phyloP scores from a whole-genome alignment of 2,797 vertebrate genomes.

The Lepus townsendii region DNA sequence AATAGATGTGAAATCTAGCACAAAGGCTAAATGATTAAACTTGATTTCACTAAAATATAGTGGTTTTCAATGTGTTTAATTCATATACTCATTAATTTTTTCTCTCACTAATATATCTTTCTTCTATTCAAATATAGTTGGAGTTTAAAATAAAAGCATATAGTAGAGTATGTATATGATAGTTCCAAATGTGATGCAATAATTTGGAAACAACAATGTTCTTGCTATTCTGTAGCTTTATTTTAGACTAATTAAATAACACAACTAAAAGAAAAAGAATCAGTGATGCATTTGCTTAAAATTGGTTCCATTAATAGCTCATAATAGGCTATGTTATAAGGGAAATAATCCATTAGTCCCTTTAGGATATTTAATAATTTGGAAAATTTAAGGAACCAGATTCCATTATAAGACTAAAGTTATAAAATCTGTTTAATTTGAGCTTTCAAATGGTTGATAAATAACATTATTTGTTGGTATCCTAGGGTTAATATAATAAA shows the following conservation, averaged over 20 bases:
- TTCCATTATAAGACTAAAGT: slow-evolving; percentile 33
- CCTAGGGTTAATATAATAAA: background rate
- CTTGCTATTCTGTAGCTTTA: slow-evolving; percentile 20
- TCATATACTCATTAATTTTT: slow-evolving; percentile 34
- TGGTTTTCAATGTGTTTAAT: slow-evolving; percentile 28
- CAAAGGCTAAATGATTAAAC: background rate
- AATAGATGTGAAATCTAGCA: background rate
- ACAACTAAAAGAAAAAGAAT: slow-evolving; percentile 60
- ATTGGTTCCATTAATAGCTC: slow-evolving; percentile 64
- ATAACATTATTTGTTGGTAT: slow-evolving; percentile 13
- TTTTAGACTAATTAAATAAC: slow-evolving; percentile 69
- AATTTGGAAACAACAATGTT: background rate
- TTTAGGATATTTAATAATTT: slow-evolving; percentile 43
- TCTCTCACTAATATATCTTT: slow-evolving; percentile 38
- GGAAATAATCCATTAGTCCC: slow-evolving; percentile 55
- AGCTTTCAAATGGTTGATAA: background rate
- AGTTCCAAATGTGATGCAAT: slow-evolving; percentile 45
- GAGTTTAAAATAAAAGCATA: slow-evolving; percentile 52
- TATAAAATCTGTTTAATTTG: slow-evolving; percentile 34
- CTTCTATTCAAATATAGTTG: slow-evolving; percentile 41
- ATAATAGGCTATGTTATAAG: slow-evolving; percentile 63
- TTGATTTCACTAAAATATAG: slow-evolving; percentile 58
- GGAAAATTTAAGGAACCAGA: slow-evolving; percentile 41
- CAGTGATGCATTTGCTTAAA: slow-evolving; percentile 60
- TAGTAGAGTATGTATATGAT: background rate